phyloP scores from a whole-genome alignment of 2,888 invertebrate genomes.

The Ecliptopera silaceata region DNA sequence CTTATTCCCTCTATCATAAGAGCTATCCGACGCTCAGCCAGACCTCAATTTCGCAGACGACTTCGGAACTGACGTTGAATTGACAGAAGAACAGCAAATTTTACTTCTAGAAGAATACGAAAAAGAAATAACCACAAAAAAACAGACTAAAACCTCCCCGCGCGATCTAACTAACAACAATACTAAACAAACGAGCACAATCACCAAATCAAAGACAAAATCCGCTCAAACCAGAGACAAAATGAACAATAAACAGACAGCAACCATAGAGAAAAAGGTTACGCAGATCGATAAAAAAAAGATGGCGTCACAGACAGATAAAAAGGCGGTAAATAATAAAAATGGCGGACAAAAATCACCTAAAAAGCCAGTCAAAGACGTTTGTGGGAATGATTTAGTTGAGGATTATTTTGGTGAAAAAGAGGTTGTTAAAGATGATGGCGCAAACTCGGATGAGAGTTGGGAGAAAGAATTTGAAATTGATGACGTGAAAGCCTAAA shows the following conservation, averaged over 20 bases:
- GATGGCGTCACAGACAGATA: conserved; percentile 6
- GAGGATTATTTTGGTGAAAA: conserved; percentile 81
- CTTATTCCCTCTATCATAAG: conserved; percentile 28
- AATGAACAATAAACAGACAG: conserved; percentile 48
- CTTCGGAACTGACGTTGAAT: conserved; percentile 85
- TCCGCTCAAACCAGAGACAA: conserved; percentile 59
- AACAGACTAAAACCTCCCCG: conserved; percentile 55
- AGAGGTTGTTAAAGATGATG: conserved; percentile 66
- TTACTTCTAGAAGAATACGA: conserved; percentile 87
- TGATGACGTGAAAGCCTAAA: conserved; percentile 69
- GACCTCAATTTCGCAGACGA: conserved; percentile 76
- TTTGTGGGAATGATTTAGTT: conserved; percentile 75
- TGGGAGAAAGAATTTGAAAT: conserved; percentile 86
- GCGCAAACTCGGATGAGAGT: conserved; percentile 81
- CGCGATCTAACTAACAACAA: conserved; percentile 68
- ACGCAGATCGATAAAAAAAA: too few relatives aligned
- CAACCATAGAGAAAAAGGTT: conserved; percentile 35
- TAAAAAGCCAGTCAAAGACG: conserved; percentile 67
- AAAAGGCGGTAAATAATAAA: conserved; percentile 43
- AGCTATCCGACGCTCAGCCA: conserved; percentile 18
- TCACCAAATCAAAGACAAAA: conserved; percentile 44
- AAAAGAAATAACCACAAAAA: conserved; percentile 81
- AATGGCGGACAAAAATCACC: conserved; percentile 53
- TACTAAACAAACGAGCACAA: conserved; percentile 52
- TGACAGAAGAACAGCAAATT: conserved; percentile 88